These are phyloP conservation scores for Phymorhynchus buccinoides DNA, from an alignment of 1,140 invertebrate genomes.

Conservation along the genomic window DNA sequence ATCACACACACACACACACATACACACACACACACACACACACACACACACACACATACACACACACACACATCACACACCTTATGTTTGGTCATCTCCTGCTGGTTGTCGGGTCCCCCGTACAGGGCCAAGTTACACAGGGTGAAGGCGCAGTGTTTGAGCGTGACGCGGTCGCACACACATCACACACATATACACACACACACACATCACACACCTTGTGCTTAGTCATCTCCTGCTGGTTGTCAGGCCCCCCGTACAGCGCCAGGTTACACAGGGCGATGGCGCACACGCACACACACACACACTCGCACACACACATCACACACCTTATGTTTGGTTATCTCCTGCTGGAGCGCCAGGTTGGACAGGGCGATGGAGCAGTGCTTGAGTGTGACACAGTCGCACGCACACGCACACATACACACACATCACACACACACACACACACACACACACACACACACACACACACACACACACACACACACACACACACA, in stretches of 20 bases:
- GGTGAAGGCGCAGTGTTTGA: too few species aligned
- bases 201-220: constrained; percentile 54
- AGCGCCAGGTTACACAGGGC: constrained; percentile 89
- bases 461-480: not conserved
- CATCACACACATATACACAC: not conserved
- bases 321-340: constrained; percentile 82
- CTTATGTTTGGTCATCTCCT: constrained; percentile 93
- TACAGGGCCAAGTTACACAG: constrained; percentile 91
- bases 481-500: not conserved
- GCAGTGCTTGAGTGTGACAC: constrained; percentile 93
- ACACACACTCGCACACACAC: not conserved
- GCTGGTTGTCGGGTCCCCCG: constrained; percentile 96
- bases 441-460: too few species aligned
- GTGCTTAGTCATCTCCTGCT: constrained; percentile 96
- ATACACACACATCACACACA: constrained; percentile 81
- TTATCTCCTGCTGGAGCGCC: constrained; percentile 97
- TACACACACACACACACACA: too few species aligned
- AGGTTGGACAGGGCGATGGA: constrained; percentile 96
- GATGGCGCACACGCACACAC: not conserved
- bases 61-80: constrained; percentile 67
- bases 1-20: not conserved
- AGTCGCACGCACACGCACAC: too few species aligned
- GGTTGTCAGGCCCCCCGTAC: constrained; percentile 96
- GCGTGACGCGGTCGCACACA: too few species aligned
- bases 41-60: not conserved